Conservation (phyloP, 2,888 invertebrate genomes). For the Cordilura impudica region DNA sequence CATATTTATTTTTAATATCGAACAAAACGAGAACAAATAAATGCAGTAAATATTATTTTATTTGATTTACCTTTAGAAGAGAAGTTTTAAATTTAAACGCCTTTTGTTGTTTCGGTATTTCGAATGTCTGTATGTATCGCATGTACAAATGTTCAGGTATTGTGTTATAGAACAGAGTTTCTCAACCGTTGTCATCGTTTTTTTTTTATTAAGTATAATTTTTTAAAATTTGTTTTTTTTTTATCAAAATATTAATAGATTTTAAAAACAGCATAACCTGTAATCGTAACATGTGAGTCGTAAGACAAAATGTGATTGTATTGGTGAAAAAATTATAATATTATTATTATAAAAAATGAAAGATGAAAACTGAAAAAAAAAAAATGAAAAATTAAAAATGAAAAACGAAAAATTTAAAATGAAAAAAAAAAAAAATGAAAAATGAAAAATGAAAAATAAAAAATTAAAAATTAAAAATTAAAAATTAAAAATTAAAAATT, state of each 20-base stretch:
- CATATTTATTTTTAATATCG: background rate
- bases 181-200: background rate
- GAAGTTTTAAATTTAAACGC: slow-evolving; percentile 39
- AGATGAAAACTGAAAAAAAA: no score
- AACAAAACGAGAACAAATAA: background rate
- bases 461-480: no score
- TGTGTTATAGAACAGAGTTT: slow-evolving; percentile 8
- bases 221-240: background rate
- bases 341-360: no score
- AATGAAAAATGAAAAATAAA: no score
- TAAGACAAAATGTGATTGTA: no score
- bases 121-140: background rate
- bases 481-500: no score
- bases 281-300: no score
- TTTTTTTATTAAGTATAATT: background rate
- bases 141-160: background rate
- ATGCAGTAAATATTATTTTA: slow-evolving; percentile 26
- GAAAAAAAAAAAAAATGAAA: no score
- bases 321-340: no score
- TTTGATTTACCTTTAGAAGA: slow-evolving; percentile 30
- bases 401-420: no score
- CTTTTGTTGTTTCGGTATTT: slow-evolving; percentile 27
- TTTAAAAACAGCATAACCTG: no score
- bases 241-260: background rate
- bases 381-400: no score